Evolutionary conservation across 2,113 vertebrate species (phyloP), one percentile per base, ranked within the genome.

Genomic region (Cottus gobio): DNA sequence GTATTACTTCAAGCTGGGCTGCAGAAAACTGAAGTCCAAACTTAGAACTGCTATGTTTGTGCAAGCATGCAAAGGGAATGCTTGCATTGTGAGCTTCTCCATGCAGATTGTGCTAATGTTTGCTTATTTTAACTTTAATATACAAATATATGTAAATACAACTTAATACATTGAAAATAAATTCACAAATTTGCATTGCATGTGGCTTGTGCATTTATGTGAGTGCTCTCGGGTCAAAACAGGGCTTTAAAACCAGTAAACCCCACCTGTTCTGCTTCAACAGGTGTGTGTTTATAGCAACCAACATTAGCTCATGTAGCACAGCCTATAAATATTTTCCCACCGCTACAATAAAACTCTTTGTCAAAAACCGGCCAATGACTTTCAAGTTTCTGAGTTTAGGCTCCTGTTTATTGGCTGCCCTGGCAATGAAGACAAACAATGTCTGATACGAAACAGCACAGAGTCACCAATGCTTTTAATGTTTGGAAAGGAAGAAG

Each of bases 251-350:
- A 73, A 76, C 79, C 82, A 73, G 52, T 75, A 90, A 92, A 80
- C 0, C 10, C 71, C 91, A 90, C 80, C 91, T 92, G 91, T 86
- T 88, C 65, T 70, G 54, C 77, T 86, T n/a, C 13, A 75, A 91
- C 94, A 93, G 91, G 87, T 92, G 94, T 75, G 52, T 83, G 85
- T 93, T 93, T 90, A 94, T 85, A 69, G 90, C 46, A 39, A 84
- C 90, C 91, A 90, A 90, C 82, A 92, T 94, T 90, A 94, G 89
- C 81, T 74, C 80, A 64, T 83, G 77, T 68, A 71, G 70, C 64
- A 7, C 69, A 70, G 36, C 84, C 68, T 72, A 56, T 78, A 85
- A 84, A 89, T 86, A 76, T 80, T 89, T 79, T 74, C 42, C 63
- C 69, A 74, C 36, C 58, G 67, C 77, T 71, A 75, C 54, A 77